Evolutionary conservation across 2,888 invertebrate species (phyloP), one percentile per base, ranked within the genome.

Genomic region (Mythimna ferrago): DNA sequence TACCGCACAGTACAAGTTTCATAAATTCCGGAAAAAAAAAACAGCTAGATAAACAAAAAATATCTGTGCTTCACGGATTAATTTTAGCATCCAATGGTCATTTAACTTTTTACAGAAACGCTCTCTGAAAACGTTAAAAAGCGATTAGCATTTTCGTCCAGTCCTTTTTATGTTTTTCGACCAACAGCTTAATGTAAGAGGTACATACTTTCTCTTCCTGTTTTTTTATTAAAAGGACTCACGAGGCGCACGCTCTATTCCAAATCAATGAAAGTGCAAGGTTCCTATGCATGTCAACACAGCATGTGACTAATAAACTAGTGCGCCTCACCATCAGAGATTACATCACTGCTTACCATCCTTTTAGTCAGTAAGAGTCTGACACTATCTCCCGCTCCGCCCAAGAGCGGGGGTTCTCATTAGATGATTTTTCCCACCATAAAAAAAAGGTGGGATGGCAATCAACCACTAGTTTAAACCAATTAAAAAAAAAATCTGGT

Each of bases 71-170:
- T 51, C 48, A 26, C 2, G 60, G 51, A 76, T 67, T 73, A 58
- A 35, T 74, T 77, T 76, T n/a, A 53, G 11, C 26, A 67, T 19
- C 26, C 26, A 76, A 19, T 57, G 57, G n/a, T 58, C 77, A 67
- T 74, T 74, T 60, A 7, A n/a, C 16, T 54, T 67, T 70, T 60
- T 64, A 68, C 44, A 60, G 7, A 68, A 68, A 53, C 68, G 53
- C 14, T 74, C 60, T 60, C 44, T 48, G 73, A 21, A 71, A 74
- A 77, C 74, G 54, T 74, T 74, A 77, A 74, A 74, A 74, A 77
- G 78, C 60, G 70, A 74, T 74, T 74, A 74, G 70, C 78, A 54
- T 77, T 77, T 74, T 77, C 54, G 48, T 48, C 48, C 53, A 69
- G 48, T 48, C 53, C 38, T 60, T 68, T 66, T 74, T 48, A 38